phyloP scores from a whole-genome alignment of 2,113 vertebrate genomes.

The Cyanocitta stelleri region DNA sequence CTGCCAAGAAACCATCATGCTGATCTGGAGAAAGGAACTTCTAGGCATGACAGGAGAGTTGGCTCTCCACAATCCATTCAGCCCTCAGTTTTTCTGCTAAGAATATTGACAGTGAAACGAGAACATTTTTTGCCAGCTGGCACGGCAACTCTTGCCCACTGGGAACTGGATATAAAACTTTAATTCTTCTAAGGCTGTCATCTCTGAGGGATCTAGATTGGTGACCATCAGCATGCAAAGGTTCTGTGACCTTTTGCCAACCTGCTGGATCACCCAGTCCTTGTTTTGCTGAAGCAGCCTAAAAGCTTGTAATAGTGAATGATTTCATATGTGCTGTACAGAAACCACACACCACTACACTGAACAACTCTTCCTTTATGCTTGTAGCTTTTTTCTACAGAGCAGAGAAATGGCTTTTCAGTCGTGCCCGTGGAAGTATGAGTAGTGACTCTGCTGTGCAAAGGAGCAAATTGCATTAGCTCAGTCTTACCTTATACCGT shows the following conservation, averaged over 20 bases:
- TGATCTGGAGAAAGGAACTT: neutral
- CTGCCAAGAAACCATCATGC: neutral
- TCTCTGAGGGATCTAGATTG: neutral
- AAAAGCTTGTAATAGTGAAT: neutral
- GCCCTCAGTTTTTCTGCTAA: neutral
- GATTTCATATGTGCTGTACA: neutral
- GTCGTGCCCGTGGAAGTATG: neutral
- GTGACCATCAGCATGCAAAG: neutral
- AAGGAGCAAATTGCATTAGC: neutral
- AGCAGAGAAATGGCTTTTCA: neutral
- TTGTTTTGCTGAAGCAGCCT: neutral
- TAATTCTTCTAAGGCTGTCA: neutral
- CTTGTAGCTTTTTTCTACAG: neutral
- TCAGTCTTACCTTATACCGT: slow-evolving; percentile 85
- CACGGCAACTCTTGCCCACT: neutral
- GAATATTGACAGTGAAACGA: neutral
- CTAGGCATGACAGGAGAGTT: neutral
- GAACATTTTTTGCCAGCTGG: neutral
- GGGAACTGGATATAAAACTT: neutral
- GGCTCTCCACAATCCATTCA: neutral
- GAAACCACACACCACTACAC: neutral
- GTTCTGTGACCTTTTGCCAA: neutral
- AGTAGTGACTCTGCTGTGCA: neutral
- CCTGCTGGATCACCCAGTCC: neutral
- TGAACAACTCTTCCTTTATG: neutral